Conservation (phyloP, 2,113 vertebrate genomes). For the Rhinolophus sinicus region DNA sequence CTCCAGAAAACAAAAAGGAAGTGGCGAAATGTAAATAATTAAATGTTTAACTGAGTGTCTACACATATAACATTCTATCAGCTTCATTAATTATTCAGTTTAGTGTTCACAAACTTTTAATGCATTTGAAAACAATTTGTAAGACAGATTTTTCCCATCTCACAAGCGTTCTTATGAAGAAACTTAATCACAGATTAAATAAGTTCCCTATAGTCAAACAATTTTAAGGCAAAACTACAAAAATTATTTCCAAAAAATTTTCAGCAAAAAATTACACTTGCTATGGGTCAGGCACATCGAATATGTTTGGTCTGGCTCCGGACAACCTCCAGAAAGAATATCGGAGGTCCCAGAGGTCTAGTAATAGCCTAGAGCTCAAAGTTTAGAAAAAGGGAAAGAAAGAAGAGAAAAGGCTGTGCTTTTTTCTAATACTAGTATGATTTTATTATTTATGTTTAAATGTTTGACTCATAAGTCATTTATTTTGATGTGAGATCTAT, state of each 20-base stretch:
- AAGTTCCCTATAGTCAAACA: neutral
- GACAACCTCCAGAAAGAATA: neutral
- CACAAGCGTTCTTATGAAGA: neutral
- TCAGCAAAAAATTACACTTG: neutral
- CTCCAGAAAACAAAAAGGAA: conserved; percentile 25
- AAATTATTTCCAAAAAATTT: neutral
- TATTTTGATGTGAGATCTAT: neutral
- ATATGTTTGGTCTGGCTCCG: neutral
- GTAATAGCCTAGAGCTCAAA: neutral
- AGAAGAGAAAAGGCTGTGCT: neutral
- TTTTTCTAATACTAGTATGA: neutral
- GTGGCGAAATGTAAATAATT: neutral
- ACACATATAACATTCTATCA: neutral
- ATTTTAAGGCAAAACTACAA: neutral
- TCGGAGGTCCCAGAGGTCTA: neutral
- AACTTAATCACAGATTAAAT: neutral
- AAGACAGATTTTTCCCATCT: neutral
- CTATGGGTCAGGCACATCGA: neutral
- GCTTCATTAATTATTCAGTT: neutral
- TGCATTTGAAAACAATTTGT: neutral
- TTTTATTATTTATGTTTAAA: neutral
- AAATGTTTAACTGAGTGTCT: neutral
- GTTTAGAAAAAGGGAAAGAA: neutral
- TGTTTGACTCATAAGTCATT: neutral
- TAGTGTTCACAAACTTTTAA: neutral